Base-by-base conservation (phyloP, 1,140 invertebrate genomes). In the Cydia amplana region DNA sequence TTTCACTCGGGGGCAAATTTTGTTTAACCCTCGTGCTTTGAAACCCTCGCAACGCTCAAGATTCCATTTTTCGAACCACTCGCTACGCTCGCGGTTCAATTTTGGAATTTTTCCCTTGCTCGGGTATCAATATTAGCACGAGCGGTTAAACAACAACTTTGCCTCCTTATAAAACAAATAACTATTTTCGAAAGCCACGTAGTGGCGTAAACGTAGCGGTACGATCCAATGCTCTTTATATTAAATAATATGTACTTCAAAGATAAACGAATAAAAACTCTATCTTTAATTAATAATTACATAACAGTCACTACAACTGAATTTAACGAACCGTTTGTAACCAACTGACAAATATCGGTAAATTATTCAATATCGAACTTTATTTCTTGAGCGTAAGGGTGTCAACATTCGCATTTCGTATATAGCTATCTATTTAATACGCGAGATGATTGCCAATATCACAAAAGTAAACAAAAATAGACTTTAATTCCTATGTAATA, bases 201-300 rank as follows among this genome's bases (percentile, higher is more conserved):
- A 12, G 5, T 20, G 63, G 9, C 23, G 60, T 20, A 12, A 28
- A 20, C 18, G 18, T 5, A 23, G n/a, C 20, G 18, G 18, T 64
- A 64, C 60, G 60, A 64, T 9, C 60, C 60, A 64, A 12, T 64
- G 60, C 18, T 28, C 60, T 64, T 64, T 2, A 64, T 64, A 25
- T 14, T 18, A 0, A 49, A 16, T 18, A 51, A 51, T 51, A n/a
- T n/a, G n/a, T n/a, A n/a, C 49, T 18, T 51, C n/a, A 51, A 51
- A 18, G n/a, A 18, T 51, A 51, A 51, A 51, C 49, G 46, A 49
- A 9, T 51, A 18, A n/a, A n/a, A 60, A 23, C 55, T 60, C 20
- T 12, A 60, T 23, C n/a, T 10, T 7, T 20, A 12, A 23, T 12
- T 10, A n/a, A 6, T 20, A 12, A 23, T 12, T 10, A n/a, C n/a